Evolutionary conservation across 1,140 invertebrate species (phyloP).

Genomic region (Euwallacea similis): DNA sequence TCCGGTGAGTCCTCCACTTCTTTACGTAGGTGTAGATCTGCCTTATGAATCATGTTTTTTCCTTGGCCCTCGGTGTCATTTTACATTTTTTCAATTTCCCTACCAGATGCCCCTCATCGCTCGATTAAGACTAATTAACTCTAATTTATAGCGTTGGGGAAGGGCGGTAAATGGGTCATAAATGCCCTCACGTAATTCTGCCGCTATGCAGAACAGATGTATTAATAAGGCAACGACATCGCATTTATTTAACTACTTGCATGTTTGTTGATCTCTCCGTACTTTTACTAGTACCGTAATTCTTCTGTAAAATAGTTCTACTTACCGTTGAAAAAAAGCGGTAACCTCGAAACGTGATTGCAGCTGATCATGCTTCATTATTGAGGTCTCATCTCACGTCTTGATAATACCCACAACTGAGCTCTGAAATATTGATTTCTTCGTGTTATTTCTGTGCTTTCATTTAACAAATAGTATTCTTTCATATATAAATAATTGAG

Average conservation of each 20-base stretch:
- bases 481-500: no score
- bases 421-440: no score
- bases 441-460: no score
- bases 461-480: no score
- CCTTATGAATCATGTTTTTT: constrained; percentile 22
- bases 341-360: not conserved
- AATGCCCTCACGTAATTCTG: not conserved
- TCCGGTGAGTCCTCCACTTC: not conserved
- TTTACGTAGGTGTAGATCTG: not conserved
- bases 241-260: not conserved
- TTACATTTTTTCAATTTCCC: not conserved
- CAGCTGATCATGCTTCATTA: no score
- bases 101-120: no score
- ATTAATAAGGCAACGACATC: not conserved
- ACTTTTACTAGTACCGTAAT: constrained; percentile 25
- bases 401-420: no score
- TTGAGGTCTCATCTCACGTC: no score
- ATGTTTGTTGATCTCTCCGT: constrained; percentile 12
- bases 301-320: constrained; percentile 17
- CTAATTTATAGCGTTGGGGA: not conserved
- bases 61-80: not conserved
- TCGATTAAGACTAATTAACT: no score
- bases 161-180: constrained; percentile 4
- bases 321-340: constrained; percentile 17
- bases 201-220: constrained; percentile 14